Evolutionary conservation across 1,140 invertebrate species (phyloP), one percentile per base, ranked within the genome.

Genomic region (Sycophaga agraensis): DNA sequence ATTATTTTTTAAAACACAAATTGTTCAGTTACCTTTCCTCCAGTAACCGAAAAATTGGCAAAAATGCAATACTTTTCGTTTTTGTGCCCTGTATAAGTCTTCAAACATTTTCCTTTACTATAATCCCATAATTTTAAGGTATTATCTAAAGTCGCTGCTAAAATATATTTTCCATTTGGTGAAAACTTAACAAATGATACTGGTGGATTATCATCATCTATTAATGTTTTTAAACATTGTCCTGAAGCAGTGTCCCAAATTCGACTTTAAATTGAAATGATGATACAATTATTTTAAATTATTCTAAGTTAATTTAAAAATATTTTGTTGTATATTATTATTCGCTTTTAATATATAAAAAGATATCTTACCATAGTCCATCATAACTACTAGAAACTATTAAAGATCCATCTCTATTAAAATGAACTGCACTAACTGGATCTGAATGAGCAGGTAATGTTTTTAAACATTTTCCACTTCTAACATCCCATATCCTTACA

Each of bases 21-120:
- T 5, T 42, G 9, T 17, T 42, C 14, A 7, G 1, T 16, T 42
- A 94, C 94, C 87, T 99, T 99, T 78, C 97, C 97, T 62, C 97
- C 98, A 43, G 98, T 99, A 4, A 99, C 96, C 51, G 97, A 99
- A 79, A 99, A 99, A 82, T 99, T 99, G 21, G 98, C 97, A 83
- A 99, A 99, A 77, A 99, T 97, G 78, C 98, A 99, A 81, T 99
- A 99, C 79, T 99, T 99, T 82, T 99, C 96, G 83, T 99, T 99
- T 77, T 92, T 93, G 78, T 99, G 98, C 1, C 97, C 97, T 0
- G 90, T 93, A 70, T 99, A 99, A 0, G 94, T 97, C 84, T 99
- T 99, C 16, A 99, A 82, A 80, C 96, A 98, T 83, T 94, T 94
- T 54, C 91, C 91, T 85, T 99, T 98, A 61, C 93, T 97, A 80